Conservation (phyloP, 1,140 invertebrate genomes). For the Drosophila erecta region DNA sequence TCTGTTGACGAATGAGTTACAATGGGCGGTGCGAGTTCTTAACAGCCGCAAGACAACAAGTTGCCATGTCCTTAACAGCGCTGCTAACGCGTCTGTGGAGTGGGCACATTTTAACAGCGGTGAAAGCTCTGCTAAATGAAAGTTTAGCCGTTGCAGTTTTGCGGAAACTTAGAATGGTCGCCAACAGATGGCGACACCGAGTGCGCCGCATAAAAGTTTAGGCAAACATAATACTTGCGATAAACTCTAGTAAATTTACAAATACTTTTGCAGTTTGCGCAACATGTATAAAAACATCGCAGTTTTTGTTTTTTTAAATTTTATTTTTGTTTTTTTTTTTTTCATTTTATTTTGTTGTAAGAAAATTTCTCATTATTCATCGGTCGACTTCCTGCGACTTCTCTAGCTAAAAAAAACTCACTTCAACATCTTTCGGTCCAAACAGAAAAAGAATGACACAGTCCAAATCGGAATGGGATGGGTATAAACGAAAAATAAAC, state of each 20-base stretch:
- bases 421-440: slow-evolving; percentile 20
- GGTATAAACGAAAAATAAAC: slow-evolving; percentile 17
- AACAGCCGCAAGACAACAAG: slow-evolving; percentile 63
- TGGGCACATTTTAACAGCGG: slow-evolving; percentile 6
- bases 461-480: slow-evolving; percentile 9
- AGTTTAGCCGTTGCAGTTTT: slow-evolving; percentile 1
- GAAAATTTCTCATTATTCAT: slow-evolving; percentile 39
- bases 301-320: slow-evolving; percentile 25
- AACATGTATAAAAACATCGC: not conserved
- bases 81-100: not conserved
- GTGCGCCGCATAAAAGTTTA: not conserved
- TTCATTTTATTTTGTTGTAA: slow-evolving; percentile 14
- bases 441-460: slow-evolving; percentile 39
- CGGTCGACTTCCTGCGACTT: slow-evolving; percentile 33
- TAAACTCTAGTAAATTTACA: not conserved
- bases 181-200: not conserved
- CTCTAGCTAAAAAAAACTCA: slow-evolving; percentile 34
- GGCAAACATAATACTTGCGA: too few relatives aligned
- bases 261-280: too few relatives aligned
- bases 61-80: slow-evolving; percentile 40
- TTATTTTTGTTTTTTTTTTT: slow-evolving; percentile 28
- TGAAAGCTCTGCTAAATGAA: slow-evolving; percentile 4
- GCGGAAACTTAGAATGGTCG: not conserved
- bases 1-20: slow-evolving; percentile 71
- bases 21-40: slow-evolving; percentile 16